A percentile compares a stretch with the other conserved stretches of the same genome.
phyloP scores from a whole-genome alignment of 2,888 invertebrate genomes.

The Apomyelois bistriatella region DNA sequence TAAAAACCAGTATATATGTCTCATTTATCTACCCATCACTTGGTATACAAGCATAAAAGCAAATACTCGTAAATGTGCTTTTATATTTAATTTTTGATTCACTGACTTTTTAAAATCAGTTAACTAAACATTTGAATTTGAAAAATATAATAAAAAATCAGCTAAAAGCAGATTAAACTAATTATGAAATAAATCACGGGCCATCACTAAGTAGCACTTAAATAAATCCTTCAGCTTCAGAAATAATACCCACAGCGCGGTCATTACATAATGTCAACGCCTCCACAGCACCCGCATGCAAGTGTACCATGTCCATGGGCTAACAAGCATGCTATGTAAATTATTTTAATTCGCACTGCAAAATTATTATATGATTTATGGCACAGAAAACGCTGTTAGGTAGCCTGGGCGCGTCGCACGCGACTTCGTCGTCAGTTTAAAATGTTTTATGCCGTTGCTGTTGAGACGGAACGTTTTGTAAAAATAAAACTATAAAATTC shows the following conservation, averaged over 20 bases:
- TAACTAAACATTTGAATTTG: too few relatives aligned
- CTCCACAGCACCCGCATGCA: not conserved
- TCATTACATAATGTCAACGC: conserved; percentile 9
- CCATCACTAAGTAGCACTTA: too few relatives aligned
- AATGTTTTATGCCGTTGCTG: not conserved
- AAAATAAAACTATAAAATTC: not conserved
- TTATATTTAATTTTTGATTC: too few relatives aligned
- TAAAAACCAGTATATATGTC: too few relatives aligned
- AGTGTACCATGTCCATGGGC: not conserved
- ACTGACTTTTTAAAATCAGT: too few relatives aligned
- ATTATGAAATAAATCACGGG: too few relatives aligned
- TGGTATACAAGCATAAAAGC: too few relatives aligned
- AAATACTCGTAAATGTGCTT: too few relatives aligned
- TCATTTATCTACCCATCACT: too few relatives aligned
- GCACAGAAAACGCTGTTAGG: not conserved
- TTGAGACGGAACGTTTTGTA: conserved; percentile 3
- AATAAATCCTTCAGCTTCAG: too few relatives aligned
- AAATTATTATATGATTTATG: conserved; percentile 9
- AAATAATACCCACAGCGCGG: not conserved
- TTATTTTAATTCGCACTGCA: conserved; percentile 4
- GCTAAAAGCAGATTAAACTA: too few relatives aligned
- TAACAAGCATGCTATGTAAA: conserved; percentile 3
- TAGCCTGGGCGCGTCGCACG: conserved; percentile 5
- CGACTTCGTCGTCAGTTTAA: not conserved
- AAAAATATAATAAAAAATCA: too few relatives aligned